Conservation (phyloP, 2,797 vertebrate genomes). For the Gymnocypris eckloni region DNA sequence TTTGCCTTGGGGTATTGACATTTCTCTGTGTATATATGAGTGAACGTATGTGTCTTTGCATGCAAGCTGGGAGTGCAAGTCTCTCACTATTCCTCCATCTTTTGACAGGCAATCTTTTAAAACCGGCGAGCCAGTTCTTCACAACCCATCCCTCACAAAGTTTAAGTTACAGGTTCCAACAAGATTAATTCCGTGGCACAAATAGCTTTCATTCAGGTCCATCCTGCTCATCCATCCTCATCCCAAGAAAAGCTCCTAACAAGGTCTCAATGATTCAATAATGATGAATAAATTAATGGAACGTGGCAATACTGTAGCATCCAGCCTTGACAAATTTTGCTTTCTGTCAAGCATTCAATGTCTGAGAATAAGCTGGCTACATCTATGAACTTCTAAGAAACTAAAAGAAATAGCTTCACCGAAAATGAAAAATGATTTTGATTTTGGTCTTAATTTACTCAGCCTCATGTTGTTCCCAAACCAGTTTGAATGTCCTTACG, state of each 20-base stretch:
- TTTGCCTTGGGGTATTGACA: conserved; percentile 22
- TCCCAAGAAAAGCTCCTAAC: conserved; percentile 1
- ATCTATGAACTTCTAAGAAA: conserved; percentile 10
- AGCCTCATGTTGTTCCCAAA: neutral
- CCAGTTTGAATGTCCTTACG: neutral
- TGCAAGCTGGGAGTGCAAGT: neutral
- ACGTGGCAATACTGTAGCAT: neutral
- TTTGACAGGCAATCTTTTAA: conserved; percentile 38
- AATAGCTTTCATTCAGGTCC: conserved; percentile 29
- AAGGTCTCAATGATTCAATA: conserved; percentile 9
- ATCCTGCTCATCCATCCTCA: neutral
- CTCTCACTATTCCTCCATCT: neutral
- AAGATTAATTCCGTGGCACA: conserved; percentile 24
- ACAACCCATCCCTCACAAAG: conserved; percentile 20
- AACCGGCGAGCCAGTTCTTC: conserved; percentile 13
- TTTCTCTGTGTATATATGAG: conserved; percentile 20
- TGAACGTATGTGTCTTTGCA: conserved; percentile 34
- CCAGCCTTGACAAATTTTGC: conserved; percentile 2
- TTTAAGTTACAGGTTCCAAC: conserved; percentile 39
- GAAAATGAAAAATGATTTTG: neutral
- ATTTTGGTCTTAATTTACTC: neutral
- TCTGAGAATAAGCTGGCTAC: neutral
- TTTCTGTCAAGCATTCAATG: neutral
- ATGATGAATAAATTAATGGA: conserved; percentile 13
- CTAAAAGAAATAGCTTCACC: neutral